A percentile compares a stretch with the other conserved stretches of the same genome.
phyloP scores from a whole-genome alignment of 2,113 vertebrate genomes.

The Galemys pyrenaicus region DNA sequence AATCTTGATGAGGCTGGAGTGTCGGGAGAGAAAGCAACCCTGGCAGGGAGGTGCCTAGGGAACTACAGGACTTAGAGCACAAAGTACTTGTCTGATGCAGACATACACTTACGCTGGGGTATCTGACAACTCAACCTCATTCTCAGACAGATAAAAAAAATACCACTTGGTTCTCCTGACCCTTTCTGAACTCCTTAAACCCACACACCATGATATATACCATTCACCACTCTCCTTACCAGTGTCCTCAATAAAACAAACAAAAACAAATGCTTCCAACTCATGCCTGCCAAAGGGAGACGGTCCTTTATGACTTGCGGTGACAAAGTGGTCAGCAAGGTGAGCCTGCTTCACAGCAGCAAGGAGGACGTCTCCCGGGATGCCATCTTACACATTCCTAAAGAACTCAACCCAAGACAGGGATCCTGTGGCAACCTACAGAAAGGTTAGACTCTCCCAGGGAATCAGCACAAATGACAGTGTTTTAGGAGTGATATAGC shows the following conservation, averaged over 20 bases:
- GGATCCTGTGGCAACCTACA: slow-evolving; percentile 29
- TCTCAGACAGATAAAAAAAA: neutral
- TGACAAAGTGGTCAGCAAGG: neutral
- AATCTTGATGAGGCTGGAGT: neutral
- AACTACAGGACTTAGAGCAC: neutral
- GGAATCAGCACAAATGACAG: slow-evolving; percentile 47
- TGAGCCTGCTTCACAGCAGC: slow-evolving; percentile 18
- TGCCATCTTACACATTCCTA: slow-evolving; percentile 42
- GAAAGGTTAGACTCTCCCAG: slow-evolving; percentile 22
- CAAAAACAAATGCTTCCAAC: too few species aligned
- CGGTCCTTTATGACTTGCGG: neutral
- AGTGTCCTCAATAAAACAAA: neutral
- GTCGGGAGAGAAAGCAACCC: neutral
- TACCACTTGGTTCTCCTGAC: neutral
- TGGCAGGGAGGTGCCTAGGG: neutral
- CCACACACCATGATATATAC: neutral
- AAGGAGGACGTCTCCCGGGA: neutral
- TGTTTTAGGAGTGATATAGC: slow-evolving; percentile 34
- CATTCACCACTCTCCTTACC: neutral
- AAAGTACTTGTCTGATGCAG: neutral
- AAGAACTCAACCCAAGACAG: slow-evolving; percentile 35
- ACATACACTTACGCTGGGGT: neutral
- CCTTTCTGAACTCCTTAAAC: neutral
- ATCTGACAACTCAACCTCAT: neutral
- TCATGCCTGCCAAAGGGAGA: neutral